Evolutionary conservation across 2,113 vertebrate species (phyloP).

Genomic region (Chinchilla lanigera): DNA sequence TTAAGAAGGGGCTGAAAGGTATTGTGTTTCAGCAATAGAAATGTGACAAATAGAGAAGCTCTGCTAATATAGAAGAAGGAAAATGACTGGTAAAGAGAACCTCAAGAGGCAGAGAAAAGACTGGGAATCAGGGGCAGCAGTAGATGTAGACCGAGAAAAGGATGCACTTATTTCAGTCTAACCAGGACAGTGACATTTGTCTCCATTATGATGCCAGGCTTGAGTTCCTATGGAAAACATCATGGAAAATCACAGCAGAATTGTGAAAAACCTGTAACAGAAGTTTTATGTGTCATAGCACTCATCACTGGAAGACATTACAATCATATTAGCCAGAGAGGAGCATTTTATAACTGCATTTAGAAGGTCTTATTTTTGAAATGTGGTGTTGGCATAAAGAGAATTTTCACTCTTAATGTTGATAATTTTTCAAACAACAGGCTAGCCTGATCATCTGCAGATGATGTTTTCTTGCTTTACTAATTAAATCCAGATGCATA

Average conservation of each 20-base stretch:
- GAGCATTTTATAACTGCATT: conserved; percentile 62
- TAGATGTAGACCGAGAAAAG: not conserved
- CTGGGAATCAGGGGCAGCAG: not conserved
- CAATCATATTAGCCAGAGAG: conserved; percentile 48
- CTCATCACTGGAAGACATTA: conserved; percentile 17
- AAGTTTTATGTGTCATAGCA: conserved; percentile 15
- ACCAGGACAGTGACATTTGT: not conserved
- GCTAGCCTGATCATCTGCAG: conserved; percentile 34
- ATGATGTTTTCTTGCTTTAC: conserved; percentile 69
- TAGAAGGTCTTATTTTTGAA: conserved; percentile 55
- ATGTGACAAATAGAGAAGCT: not conserved
- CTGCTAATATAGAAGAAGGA: not conserved
- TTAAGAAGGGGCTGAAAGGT: not conserved
- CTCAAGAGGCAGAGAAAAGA: not conserved
- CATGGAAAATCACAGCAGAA: conserved; percentile 34
- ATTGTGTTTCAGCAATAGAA: not conserved
- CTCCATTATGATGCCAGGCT: not conserved
- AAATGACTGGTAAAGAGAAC: not conserved
- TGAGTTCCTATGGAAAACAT: not conserved
- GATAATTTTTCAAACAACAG: conserved; percentile 53
- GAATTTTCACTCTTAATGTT: conserved; percentile 65
- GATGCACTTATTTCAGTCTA: not conserved
- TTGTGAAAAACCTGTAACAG: conserved; percentile 3
- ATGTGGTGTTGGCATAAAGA: not conserved
- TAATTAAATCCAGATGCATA: conserved; percentile 70